phyloP scores from a whole-genome alignment of 1,140 invertebrate genomes.

The Aphis gossypii region DNA sequence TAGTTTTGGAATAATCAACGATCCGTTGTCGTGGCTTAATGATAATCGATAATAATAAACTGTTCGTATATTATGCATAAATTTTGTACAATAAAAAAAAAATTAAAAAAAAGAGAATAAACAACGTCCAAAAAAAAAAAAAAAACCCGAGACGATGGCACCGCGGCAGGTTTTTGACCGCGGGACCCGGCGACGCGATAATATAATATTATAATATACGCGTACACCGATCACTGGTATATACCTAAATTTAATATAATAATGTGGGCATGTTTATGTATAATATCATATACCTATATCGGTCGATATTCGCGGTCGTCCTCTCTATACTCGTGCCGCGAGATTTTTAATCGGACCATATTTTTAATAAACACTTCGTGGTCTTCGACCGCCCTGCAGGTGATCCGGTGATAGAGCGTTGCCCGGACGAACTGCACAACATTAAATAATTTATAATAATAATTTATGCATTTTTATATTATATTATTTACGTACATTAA shows the following conservation, averaged over 20 bases:
- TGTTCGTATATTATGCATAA: slow-evolving; percentile 4
- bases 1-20: slow-evolving; percentile 28
- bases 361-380: neutral
- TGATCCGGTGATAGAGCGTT: neutral
- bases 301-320: neutral
- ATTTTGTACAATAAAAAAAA: neutral
- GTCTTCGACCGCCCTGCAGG: neutral
- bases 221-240: neutral
- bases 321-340: neutral
- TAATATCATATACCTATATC: neutral
- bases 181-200: neutral
- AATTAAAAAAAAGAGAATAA: neutral
- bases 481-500: too few species aligned
- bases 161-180: neutral
- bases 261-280: neutral
- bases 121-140: neutral
- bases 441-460: too few species aligned
- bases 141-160: neutral
- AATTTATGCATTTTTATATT: too few species aligned
- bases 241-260: neutral
- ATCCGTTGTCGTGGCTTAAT: neutral
- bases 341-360: neutral
- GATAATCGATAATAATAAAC: slow-evolving; percentile 36
- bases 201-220: neutral
- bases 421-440: neutral